A percentile compares a stretch with the other conserved stretches of the same genome.
Conservation (phyloP, 2,113 vertebrate species). For the Martes martes region DNA sequence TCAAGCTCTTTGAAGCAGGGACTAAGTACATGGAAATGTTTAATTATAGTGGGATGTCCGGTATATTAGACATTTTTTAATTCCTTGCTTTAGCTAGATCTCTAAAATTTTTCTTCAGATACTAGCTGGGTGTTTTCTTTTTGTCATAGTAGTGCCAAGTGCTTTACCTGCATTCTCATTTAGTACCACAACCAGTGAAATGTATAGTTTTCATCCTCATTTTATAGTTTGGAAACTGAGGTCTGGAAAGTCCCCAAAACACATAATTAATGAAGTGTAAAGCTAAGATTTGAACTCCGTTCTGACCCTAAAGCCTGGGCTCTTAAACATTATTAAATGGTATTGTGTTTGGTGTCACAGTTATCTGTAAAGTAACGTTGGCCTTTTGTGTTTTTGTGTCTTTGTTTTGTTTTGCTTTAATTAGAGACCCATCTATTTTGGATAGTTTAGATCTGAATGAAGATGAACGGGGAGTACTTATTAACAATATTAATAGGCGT, state of each 20-base stretch:
- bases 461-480: constrained; percentile 92
- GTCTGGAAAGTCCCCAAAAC: neutral
- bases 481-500: constrained; percentile 98
- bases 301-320: neutral
- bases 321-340: neutral
- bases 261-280: neutral
- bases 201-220: neutral
- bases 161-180: neutral
- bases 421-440: constrained; percentile 94
- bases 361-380: constrained; percentile 6
- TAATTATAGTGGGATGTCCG: neutral
- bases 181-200: neutral
- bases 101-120: neutral
- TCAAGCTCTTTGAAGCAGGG: neutral
- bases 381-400: neutral
- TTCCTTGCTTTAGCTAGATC: neutral
- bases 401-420: constrained; percentile 53
- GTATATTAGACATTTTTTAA: neutral
- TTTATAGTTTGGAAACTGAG: neutral
- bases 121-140: neutral
- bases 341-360: neutral
- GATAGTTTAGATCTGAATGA: constrained; percentile 96
- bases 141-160: neutral
- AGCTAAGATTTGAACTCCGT: constrained; percentile 9
- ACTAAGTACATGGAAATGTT: neutral